Base-by-base conservation (phyloP, 2,113 vertebrate species). In the Bos indicus region DNA sequence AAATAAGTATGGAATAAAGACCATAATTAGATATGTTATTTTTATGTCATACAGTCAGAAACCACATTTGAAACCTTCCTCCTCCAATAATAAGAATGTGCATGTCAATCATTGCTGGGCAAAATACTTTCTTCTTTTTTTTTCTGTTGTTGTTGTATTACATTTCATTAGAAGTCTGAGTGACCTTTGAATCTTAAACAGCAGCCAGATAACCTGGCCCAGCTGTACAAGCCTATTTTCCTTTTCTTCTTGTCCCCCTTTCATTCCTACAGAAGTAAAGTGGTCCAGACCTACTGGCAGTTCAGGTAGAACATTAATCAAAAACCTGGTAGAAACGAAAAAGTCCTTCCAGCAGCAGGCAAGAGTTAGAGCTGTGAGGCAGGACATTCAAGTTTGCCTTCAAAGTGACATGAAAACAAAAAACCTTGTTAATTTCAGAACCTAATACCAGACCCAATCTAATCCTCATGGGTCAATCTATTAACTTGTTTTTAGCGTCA, bases 281-380 rank as follows among this genome's bases (percentile, higher is more conserved):
- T 62, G 92, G 59, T 16, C 3, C 67, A n/a, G 43, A 91, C 96
- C 96, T 97, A 95, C 95, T 95, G 62, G 97, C 94, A 86, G 78
- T 77, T 67, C 97, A 98, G 97, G 93, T 97, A 98, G 67, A 94
- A 96, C 82, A 96, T 98, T 98, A 97, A 98, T 99, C 83, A 98
- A 97, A 98, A 97, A 56, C 83, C 67, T 87, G 95, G 71, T 33
- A 2, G 96, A 97, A 95, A 97, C 78, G 51, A 92, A 81, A 95
- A 98, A 93, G 91, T 78, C 90, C 91, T 98, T 98, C 90, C 60
- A 97, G 95, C 43, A 97, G 88, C 95, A 98, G 95, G 82, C 97
- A 97, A 88, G 83, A 74, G 85, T 96, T 98, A 3, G 2, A 95
- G 87, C 59, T 94, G 40, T 67, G 80, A 89, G 87, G 36, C 56